Evolutionary conservation across 2,888 invertebrate genomes (phyloP), one percentile per base, ranked within the genome.

Genomic region (Lasioglossum figueresi): DNA sequence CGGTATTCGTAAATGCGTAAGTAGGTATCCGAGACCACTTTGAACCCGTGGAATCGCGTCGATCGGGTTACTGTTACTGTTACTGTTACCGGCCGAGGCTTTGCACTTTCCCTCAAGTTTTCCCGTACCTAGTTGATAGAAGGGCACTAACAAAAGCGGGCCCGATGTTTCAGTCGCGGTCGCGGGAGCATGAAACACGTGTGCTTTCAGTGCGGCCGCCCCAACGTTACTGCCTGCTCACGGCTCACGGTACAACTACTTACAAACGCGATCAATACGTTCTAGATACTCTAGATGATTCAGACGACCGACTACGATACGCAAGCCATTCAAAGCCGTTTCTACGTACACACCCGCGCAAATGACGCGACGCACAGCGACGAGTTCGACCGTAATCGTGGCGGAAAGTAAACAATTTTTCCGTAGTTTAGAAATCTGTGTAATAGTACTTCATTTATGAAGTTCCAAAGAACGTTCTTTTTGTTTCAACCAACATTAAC

Each of bases 221-320:
- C 92, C 91, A 91, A 93, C 93, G 93, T 92, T 93, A 94, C 94
- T 94, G 94, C 93, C 93, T 92, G 90, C 88, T 63, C 63, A 63
- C 89, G 74, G 90, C 88, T 63, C 63, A 63, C 89, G 74, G 88
- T 84, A 87, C 93, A 93, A 93, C 94, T 94, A 93, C 93, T 93
- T 89, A 85, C 45, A 45, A 88, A 77, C 91, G 87, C 94, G 94
- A 94, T 94, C 94, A 94, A 94, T 94, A 94, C 92, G 91, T 90
- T 92, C 91, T 89, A 94, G 94, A 94, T 94, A 92, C 90, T 93
- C 91, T 86, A 93, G 93, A 93, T 93, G 88, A 92, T 93, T 86
- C 86, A 88, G 89, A 90, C 84, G 79, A 85, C 80, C 75, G 70
- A 75, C 70, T 74, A 80, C 80, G 78, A 63, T 79, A 84, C 84